phyloP scores from a whole-genome alignment of 2,113 vertebrate genomes.

The Callospermophilus lateralis region DNA sequence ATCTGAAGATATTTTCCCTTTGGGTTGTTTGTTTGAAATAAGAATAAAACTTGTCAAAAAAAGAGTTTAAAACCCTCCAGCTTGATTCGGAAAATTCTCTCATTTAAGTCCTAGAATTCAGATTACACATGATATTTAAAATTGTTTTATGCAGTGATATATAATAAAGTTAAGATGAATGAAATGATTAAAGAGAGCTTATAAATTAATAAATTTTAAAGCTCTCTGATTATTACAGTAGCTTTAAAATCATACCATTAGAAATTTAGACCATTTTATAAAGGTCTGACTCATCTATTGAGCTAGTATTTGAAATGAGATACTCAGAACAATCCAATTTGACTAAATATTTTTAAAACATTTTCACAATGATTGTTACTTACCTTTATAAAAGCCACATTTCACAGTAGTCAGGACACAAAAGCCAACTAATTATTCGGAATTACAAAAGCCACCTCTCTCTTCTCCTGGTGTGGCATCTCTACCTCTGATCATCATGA shows the following conservation, averaged over 20 bases:
- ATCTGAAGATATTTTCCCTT: constrained; percentile 36
- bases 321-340: neutral
- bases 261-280: neutral
- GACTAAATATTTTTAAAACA: neutral
- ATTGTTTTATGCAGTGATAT: neutral
- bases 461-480: fast-evolving
- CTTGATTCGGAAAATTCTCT: neutral
- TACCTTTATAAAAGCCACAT: neutral
- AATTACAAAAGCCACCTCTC: neutral
- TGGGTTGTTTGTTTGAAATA: neutral
- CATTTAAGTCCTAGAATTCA: neutral
- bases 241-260: neutral
- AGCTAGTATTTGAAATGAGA: neutral
- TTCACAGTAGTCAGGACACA: neutral
- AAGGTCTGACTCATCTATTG: neutral
- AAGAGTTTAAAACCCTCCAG: neutral
- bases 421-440: neutral
- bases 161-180: neutral
- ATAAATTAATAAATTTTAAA: neutral
- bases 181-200: neutral
- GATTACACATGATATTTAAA: neutral
- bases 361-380: neutral
- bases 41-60: neutral
- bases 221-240: neutral
- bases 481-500: neutral